phyloP scores from a whole-genome alignment of 2,797 vertebrate genomes.

The Lacerta agilis region DNA sequence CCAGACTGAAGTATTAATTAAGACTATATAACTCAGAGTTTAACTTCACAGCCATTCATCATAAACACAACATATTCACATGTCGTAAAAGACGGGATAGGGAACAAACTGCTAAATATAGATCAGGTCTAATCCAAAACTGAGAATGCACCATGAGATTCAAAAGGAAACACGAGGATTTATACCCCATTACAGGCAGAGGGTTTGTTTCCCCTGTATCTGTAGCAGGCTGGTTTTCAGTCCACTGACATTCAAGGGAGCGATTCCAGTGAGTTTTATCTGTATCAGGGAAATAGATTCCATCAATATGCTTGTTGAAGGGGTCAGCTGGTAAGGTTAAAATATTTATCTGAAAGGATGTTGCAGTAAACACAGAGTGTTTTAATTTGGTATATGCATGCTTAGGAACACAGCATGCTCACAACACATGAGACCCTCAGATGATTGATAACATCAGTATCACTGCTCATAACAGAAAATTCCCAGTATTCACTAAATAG shows the following conservation, averaged over 20 bases:
- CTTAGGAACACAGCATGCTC: not conserved
- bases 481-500: not conserved
- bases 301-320: not conserved
- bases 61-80: slow-evolving; percentile 5
- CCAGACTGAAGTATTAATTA: slow-evolving; percentile 31
- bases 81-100: not conserved
- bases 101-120: not conserved
- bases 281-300: not conserved
- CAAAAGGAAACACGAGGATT: not conserved
- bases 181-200: not conserved
- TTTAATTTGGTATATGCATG: not conserved
- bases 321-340: not conserved
- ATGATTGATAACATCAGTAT: not conserved
- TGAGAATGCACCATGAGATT: not conserved
- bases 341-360: not conserved
- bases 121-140: not conserved
- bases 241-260: not conserved
- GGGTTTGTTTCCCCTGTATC: too few relatives aligned
- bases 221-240: not conserved
- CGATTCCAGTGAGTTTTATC: not conserved
- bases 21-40: slow-evolving; percentile 3
- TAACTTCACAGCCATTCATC: not conserved
- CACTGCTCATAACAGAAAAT: not conserved
- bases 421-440: not conserved
- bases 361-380: not conserved